Base-by-base conservation (phyloP, 2,888 invertebrate genomes). In the Zygothrica quintamaculata region DNA sequence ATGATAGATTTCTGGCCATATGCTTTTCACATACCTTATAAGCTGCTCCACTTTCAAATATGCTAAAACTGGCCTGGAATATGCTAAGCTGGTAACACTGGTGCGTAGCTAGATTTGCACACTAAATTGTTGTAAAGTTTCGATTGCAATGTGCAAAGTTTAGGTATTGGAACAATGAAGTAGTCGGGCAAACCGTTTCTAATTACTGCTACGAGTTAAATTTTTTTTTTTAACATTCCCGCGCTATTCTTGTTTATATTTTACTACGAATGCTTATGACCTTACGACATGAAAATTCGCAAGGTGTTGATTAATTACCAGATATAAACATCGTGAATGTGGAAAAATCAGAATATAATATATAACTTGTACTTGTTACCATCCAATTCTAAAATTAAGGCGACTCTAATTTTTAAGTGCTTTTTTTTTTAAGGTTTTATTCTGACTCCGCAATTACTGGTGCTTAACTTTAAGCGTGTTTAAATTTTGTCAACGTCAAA, bases 81-180 rank as follows among this genome's bases (percentile, higher is more conserved):
- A n/a, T n/a, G n/a, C n/a, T n/a, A n/a, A n/a, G n/a, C n/a, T n/a
- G n/a, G n/a, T n/a, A n/a, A n/a, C n/a, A n/a, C n/a, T n/a, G n/a
- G n/a, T n/a, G n/a, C n/a, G n/a, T n/a, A n/a, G 87, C 65, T 74
- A 77, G 78, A 87, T 87, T 81, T 64, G 74, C 58, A 74, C 68
- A 52, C 44, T 43, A 74, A 66, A 81, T 77, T 81, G 66, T 77
- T 87, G 51, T 64, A 51, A 64, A 66, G 65, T 51, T 77, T 50
- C 44, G 48, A 71, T 51, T 53, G 22, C 52, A 59, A 59, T 76
- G 77, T 72, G 65, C 42, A 26, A 34, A 76, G 48, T 76, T 44
- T 25, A 59, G 15, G 8, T 36, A 53, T 44, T 13, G 40, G 15
- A 58, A 48, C 12, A 26, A 6, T 26, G 25, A 11, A 16, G 15